A percentile compares a stretch with the other conserved stretches of the same genome.
These are phyloP conservation scores for Lichenostomus cassidix DNA, from an alignment of 2,113 vertebrate genomes.

Conservation along the genomic window DNA sequence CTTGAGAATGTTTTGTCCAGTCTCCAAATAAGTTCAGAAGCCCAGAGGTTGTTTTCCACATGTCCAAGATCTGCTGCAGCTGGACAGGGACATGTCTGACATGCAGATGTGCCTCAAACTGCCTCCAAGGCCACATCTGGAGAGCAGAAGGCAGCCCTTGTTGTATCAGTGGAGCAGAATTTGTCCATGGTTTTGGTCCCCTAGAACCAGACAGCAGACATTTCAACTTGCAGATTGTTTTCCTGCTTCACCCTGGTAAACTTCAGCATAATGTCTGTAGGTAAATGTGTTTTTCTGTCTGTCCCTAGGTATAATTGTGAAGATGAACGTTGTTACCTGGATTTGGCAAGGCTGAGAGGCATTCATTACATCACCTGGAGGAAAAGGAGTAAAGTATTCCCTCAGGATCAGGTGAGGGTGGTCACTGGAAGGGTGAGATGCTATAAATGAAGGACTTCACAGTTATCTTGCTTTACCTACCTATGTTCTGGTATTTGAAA, in stretches of 20 bases:
- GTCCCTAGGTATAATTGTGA: conserved; percentile 92
- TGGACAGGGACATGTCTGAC: not conserved
- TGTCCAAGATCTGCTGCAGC: not conserved
- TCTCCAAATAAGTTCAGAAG: not conserved
- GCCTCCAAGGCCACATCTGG: not conserved
- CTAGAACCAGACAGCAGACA: not conserved
- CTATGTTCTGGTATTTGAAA: not conserved
- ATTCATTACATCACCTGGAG: conserved; percentile 92
- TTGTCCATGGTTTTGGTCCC: not conserved
- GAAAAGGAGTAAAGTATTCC: conserved; percentile 88
- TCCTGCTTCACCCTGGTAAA: not conserved
- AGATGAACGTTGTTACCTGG: conserved; percentile 94
- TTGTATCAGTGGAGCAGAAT: not conserved
- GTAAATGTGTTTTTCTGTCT: not conserved
- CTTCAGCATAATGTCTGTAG: not conserved
- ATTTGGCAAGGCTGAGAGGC: conserved; percentile 93
- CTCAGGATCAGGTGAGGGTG: conserved; percentile 89
- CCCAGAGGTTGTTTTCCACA: not conserved
- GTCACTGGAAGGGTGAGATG: not conserved
- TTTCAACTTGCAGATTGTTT: not conserved
- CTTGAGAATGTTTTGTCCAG: not conserved
- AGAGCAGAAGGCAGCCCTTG: not conserved
- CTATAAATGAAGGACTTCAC: not conserved
- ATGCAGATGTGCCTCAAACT: not conserved
- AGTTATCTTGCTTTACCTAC: not conserved